phyloP scores from a whole-genome alignment of 2,113 vertebrate species.

The Polyodon spathula region DNA sequence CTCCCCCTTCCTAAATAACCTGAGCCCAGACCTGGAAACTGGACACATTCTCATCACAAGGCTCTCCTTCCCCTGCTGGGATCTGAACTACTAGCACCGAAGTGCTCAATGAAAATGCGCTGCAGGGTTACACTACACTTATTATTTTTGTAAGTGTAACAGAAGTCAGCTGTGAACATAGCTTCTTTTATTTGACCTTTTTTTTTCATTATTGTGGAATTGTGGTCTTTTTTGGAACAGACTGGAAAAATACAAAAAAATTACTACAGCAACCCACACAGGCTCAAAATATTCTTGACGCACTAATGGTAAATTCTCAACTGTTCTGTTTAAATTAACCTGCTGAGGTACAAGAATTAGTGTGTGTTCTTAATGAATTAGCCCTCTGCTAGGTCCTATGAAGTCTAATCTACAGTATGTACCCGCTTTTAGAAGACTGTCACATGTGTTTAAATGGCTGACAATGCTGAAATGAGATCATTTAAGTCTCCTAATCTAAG shows the following conservation, averaged over 20 bases:
- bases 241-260: constrained; percentile 6
- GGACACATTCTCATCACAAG: constrained; percentile 24
- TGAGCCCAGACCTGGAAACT: constrained; percentile 17
- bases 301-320: too few species aligned
- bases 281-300: too few species aligned
- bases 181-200: not conserved
- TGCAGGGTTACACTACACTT: constrained; percentile 9
- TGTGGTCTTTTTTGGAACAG: not conserved
- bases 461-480: too few species aligned
- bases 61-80: not conserved
- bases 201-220: not conserved
- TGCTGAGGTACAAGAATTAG: too few species aligned
- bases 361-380: too few species aligned
- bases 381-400: too few species aligned
- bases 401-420: too few species aligned
- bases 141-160: constrained; percentile 31
- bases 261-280: not conserved
- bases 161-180: constrained; percentile 17
- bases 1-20: not conserved
- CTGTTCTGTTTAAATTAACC: too few species aligned
- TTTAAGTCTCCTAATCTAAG: too few species aligned
- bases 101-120: constrained; percentile 1
- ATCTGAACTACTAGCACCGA: not conserved
- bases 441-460: too few species aligned
- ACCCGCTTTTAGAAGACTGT: too few species aligned